A percentile compares a stretch with the other conserved stretches of the same genome.
phyloP scores from a whole-genome alignment of 2,888 invertebrate species.

The Andrena camellia region DNA sequence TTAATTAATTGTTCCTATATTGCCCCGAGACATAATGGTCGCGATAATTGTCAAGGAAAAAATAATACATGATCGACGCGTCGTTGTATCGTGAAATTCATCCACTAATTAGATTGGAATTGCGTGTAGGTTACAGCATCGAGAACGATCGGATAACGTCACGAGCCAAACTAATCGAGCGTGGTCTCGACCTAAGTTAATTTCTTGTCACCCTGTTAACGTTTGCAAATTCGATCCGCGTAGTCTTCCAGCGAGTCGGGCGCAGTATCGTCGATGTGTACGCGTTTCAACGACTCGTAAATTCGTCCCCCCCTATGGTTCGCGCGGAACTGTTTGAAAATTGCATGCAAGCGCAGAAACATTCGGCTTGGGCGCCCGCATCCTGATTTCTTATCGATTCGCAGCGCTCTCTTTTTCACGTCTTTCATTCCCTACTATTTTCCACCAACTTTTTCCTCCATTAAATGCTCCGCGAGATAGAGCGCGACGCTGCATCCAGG shows the following conservation, averaged over 20 bases:
- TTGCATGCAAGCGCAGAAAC: constrained; percentile 78
- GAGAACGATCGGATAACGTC: constrained; percentile 31
- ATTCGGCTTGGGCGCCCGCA: constrained; percentile 56
- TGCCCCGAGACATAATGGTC: constrained; percentile 5
- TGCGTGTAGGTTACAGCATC: constrained; percentile 5
- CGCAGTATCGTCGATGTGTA: constrained; percentile 54
- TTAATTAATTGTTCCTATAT: constrained; percentile 32
- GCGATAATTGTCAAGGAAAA: constrained; percentile 33
- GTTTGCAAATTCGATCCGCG: constrained; percentile 30
- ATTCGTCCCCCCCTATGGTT: constrained; percentile 72
- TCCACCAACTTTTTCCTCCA: constrained; percentile 34
- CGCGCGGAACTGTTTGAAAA: constrained; percentile 74
- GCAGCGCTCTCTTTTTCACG: constrained; percentile 20
- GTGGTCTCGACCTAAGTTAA: constrained; percentile 45
- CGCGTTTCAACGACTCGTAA: constrained; percentile 76
- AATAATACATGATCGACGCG: constrained; percentile 10
- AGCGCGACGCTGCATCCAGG: constrained; percentile 14
- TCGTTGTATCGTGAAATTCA: constrained; percentile 26
- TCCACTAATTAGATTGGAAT: constrained; percentile 44
- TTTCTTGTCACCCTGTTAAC: constrained; percentile 41
- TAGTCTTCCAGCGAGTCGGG: constrained; percentile 43
- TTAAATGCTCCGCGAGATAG: constrained; percentile 43
- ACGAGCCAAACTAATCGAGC: constrained; percentile 36
- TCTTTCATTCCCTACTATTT: constrained; percentile 38
- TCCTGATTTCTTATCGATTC: constrained; percentile 75